These are phyloP conservation scores for Eupithecia vulgata DNA, from an alignment of 2,888 invertebrate genomes.

Conservation along the genomic window DNA sequence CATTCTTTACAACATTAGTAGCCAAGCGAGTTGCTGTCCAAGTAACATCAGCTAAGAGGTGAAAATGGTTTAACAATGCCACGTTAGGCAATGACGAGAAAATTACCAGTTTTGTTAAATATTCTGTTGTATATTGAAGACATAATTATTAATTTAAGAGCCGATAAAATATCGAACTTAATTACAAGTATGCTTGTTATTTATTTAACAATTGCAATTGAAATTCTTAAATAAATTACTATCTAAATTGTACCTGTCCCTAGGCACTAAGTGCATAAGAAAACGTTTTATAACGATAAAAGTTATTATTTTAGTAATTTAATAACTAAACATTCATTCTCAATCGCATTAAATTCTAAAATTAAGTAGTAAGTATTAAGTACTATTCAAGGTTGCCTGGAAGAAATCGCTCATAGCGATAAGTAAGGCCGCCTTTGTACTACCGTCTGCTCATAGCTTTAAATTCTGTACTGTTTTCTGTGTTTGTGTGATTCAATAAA, in stretches of 20 bases:
- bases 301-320: background rate
- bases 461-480: too few species aligned
- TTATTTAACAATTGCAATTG: background rate
- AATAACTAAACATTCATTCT: background rate
- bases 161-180: conserved; percentile 6
- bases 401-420: too few species aligned
- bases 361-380: background rate
- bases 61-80: conserved; percentile 48
- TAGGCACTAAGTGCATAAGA: background rate
- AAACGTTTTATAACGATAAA: background rate
- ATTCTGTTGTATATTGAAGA: conserved; percentile 35
- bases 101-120: conserved; percentile 45
- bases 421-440: too few species aligned
- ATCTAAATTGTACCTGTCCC: background rate
- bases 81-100: conserved; percentile 40
- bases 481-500: too few species aligned
- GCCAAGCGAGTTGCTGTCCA: conserved; percentile 56
- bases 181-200: background rate
- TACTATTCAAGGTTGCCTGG: too few species aligned
- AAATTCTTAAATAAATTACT: background rate
- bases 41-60: conserved; percentile 50
- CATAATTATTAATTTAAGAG: conserved; percentile 8
- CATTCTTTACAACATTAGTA: conserved; percentile 52
- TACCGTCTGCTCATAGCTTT: too few species aligned
- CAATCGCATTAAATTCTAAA: background rate